phyloP scores from a whole-genome alignment of 2,888 invertebrate species.

The Itoplectis maculator region DNA sequence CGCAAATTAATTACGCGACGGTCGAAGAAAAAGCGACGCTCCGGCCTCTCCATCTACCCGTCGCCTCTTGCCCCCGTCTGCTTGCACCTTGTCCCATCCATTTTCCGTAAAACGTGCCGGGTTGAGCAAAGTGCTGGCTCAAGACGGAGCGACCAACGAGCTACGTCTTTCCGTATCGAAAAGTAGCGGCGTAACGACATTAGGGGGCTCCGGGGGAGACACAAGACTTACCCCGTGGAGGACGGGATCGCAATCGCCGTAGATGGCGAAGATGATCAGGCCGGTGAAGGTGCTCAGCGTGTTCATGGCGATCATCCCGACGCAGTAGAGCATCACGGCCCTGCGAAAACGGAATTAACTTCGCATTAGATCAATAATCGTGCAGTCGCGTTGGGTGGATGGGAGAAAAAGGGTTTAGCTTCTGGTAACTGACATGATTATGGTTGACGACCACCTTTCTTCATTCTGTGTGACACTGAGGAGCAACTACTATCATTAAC shows the following conservation, averaged over 20 bases:
- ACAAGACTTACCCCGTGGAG: conserved; percentile 84
- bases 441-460: no score
- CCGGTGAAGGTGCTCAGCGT: conserved; percentile 86
- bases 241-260: conserved; percentile 88
- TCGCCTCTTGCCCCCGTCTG: background rate
- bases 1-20: conserved; percentile 48
- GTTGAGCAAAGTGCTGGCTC: conserved; percentile 9
- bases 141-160: conserved; percentile 4
- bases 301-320: conserved; percentile 86
- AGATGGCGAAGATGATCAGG: conserved; percentile 87
- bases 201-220: conserved; percentile 16
- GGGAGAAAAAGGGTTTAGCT: no score
- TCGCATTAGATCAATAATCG: conserved; percentile 26
- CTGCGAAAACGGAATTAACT: conserved; percentile 70
- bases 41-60: conserved; percentile 9
- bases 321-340: conserved; percentile 77
- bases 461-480: no score
- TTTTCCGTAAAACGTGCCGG: conserved; percentile 52
- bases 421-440: no score
- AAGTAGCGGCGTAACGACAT: background rate
- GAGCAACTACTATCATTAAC: no score
- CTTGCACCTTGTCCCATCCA: conserved; percentile 44
- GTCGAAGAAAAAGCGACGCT: conserved; percentile 34
- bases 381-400: no score
- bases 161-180: background rate